A percentile compares a stretch with the other conserved stretches of the same genome.
phyloP scores from a whole-genome alignment of 2,113 vertebrate genomes.

The Eclectus roratus region DNA sequence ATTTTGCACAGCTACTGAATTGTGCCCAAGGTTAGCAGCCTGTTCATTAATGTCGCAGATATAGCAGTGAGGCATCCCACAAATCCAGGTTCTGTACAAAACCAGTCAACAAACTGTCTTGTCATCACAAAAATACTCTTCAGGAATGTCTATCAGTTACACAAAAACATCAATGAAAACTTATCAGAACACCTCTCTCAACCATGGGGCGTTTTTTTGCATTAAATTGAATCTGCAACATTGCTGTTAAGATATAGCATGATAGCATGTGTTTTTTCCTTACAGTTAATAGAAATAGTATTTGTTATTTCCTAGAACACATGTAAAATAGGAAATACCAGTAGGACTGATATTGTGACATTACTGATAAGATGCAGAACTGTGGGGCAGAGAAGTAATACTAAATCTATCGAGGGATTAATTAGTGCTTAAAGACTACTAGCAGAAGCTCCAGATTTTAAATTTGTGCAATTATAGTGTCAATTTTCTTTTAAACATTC shows the following conservation, averaged over 20 bases:
- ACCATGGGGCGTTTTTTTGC: accelerated
- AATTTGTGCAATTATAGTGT: not conserved
- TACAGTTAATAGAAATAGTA: not conserved
- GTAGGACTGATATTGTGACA: not conserved
- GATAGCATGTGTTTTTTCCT: not conserved
- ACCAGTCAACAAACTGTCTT: not conserved
- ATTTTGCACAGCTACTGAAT: not conserved
- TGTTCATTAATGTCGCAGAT: not conserved
- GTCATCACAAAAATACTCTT: not conserved
- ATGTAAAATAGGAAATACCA: accelerated
- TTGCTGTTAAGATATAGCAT: not conserved
- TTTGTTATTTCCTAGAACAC: not conserved
- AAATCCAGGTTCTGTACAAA: not conserved
- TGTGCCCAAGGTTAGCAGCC: accelerated
- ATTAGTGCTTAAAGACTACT: not conserved
- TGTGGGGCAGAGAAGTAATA: not conserved
- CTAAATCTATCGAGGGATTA: not conserved
- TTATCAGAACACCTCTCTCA: not conserved
- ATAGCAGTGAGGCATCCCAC: not conserved
- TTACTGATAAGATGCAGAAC: not conserved
- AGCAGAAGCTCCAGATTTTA: not conserved
- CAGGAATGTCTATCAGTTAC: not conserved
- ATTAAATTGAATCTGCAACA: not conserved
- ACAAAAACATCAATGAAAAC: not conserved
- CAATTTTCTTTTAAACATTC: not conserved